phyloP scores from a whole-genome alignment of 2,797 vertebrate species.

The Merluccius polli region DNA sequence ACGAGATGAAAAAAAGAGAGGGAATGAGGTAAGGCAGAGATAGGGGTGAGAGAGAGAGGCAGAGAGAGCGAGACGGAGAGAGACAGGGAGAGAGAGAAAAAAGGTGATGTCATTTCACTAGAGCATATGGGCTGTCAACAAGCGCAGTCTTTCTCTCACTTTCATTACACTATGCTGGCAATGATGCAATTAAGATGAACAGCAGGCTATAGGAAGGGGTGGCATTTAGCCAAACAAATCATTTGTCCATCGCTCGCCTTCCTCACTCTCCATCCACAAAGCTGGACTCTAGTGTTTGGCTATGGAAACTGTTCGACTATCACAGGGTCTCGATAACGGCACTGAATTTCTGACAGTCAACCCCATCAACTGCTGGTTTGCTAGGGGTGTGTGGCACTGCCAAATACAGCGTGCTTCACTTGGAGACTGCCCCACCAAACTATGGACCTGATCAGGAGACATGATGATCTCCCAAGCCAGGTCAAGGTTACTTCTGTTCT shows the following conservation, averaged over 20 bases:
- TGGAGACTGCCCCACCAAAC: background rate
- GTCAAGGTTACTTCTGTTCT: background rate
- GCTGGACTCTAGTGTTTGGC: background rate
- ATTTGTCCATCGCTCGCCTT: background rate
- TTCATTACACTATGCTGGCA: constrained; percentile 21
- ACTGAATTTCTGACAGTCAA: background rate
- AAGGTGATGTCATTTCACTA: constrained; percentile 61
- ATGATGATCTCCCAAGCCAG: background rate
- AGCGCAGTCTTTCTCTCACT: constrained; percentile 46
- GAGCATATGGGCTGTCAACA: constrained; percentile 17
- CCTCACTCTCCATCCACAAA: background rate
- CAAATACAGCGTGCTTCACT: background rate
- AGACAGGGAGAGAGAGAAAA: constrained; percentile 29
- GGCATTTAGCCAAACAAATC: background rate
- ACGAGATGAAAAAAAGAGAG: constrained; percentile 2
- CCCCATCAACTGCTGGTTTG: background rate
- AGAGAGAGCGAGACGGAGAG: constrained; percentile 18
- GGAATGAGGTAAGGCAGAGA: constrained; percentile 34
- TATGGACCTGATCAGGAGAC: background rate
- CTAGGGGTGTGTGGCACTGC: background rate
- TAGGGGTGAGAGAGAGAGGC: constrained; percentile 31
- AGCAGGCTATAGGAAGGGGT: background rate
- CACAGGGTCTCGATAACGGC: background rate
- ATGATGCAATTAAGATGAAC: constrained; percentile 8
- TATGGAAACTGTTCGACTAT: background rate